These are phyloP conservation scores for Helicoverpa armigera DNA, from an alignment of 1,140 invertebrate genomes.

Conservation along the genomic window DNA sequence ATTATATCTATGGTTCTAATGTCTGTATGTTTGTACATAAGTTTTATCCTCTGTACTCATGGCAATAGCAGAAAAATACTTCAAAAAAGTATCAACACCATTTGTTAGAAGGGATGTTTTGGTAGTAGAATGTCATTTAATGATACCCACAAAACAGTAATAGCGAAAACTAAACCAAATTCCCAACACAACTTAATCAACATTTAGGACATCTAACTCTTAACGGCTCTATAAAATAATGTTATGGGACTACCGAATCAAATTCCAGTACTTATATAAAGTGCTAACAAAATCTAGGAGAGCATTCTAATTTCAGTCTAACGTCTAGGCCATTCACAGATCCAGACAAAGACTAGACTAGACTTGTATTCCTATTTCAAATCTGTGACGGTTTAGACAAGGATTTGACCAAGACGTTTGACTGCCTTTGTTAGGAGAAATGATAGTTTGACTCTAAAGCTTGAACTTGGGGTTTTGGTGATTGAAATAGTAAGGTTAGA, in stretches of 20 bases:
- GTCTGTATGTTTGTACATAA: neutral
- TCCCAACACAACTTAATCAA: too few relatives aligned
- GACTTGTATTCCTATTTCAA: conserved; percentile 23
- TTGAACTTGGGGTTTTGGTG: neutral
- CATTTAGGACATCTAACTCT: too few relatives aligned
- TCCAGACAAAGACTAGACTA: conserved; percentile 19
- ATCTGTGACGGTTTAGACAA: conserved; percentile 14
- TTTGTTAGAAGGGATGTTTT: neutral
- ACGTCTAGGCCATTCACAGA: neutral
- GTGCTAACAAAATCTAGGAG: conserved; percentile 17
- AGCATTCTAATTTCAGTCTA: conserved; percentile 17
- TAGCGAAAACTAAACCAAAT: too few relatives aligned
- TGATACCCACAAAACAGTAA: neutral
- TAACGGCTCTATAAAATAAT: too few relatives aligned
- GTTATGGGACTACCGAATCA: neutral
- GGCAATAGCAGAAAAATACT: neutral
- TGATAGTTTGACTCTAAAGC: too few relatives aligned
- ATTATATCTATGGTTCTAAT: conserved; percentile 20
- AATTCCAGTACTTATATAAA: neutral
- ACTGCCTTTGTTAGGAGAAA: too few relatives aligned
- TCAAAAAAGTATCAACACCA: neutral
- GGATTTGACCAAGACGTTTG: neutral
- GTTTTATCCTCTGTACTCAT: neutral
- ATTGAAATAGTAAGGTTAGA: neutral
- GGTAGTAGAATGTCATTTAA: neutral